phyloP scores from a whole-genome alignment of 2,888 invertebrate genomes.

The Achlya flavicornis region DNA sequence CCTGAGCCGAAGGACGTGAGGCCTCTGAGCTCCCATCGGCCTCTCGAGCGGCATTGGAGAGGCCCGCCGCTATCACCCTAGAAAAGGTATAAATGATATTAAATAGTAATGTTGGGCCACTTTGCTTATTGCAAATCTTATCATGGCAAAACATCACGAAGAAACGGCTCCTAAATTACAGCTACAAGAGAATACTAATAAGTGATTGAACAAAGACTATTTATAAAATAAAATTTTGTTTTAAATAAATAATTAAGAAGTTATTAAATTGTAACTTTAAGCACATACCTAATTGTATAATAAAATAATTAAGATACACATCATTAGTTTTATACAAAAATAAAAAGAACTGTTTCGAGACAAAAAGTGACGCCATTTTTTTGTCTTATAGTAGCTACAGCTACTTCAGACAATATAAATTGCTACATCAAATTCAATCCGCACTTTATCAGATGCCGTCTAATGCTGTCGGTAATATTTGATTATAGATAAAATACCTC shows the following conservation, averaged over 20 bases:
- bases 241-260: too few relatives aligned
- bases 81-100: conserved; percentile 22
- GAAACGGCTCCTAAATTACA: too few relatives aligned
- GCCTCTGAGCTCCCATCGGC: conserved; percentile 94
- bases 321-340: neutral
- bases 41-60: conserved; percentile 92
- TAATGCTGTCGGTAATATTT: conserved; percentile 21
- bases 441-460: conserved; percentile 38
- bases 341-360: neutral
- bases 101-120: too few relatives aligned
- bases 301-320: neutral
- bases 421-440: conserved; percentile 42
- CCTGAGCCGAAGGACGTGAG: conserved; percentile 97
- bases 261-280: too few relatives aligned
- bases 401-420: conserved; percentile 30
- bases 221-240: too few relatives aligned
- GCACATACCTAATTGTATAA: too few relatives aligned
- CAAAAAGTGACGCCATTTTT: neutral
- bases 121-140: too few relatives aligned
- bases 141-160: too few relatives aligned
- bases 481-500: conserved; percentile 17
- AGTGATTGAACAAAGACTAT: too few relatives aligned
- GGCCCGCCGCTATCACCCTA: conserved; percentile 97
- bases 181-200: too few relatives aligned
- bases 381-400: conserved; percentile 13